A percentile compares a stretch with the other conserved stretches of the same genome.
phyloP scores from a whole-genome alignment of 2,888 invertebrate species.

The Beris morrisii region DNA sequence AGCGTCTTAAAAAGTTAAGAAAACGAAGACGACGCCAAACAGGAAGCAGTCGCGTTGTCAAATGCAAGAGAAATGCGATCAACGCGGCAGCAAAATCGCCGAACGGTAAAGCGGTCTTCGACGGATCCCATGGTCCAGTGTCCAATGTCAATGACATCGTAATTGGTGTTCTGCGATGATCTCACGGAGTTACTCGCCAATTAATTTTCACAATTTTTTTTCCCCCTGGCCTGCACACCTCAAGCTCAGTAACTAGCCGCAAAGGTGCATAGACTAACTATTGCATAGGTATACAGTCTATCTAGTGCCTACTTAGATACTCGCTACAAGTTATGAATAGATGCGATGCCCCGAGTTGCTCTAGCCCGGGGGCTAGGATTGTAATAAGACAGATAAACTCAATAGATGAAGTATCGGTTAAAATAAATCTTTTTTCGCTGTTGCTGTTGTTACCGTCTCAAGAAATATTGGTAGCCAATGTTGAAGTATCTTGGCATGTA shows the following conservation, averaged over 20 bases:
- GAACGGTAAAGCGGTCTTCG: neutral
- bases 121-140: neutral
- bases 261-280: no score
- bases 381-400: no score
- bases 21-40: neutral
- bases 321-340: no score
- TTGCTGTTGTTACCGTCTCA: no score
- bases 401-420: no score
- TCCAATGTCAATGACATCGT: constrained; percentile 14
- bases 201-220: neutral
- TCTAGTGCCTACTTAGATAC: no score
- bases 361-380: no score
- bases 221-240: neutral
- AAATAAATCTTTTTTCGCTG: no score
- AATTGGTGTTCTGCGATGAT: constrained; percentile 18
- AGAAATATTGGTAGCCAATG: no score
- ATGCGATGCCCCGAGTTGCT: no score
- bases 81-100: neutral
- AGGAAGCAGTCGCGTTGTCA: constrained; percentile 1
- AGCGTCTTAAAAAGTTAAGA: constrained; percentile 2
- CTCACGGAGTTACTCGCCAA: constrained; percentile 10
- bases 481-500: no score
- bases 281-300: no score
- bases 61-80: neutral
- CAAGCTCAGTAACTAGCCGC: neutral